Evolutionary conservation across 2,113 vertebrate species (phyloP).

Genomic region (Microcebus tavaratra): DNA sequence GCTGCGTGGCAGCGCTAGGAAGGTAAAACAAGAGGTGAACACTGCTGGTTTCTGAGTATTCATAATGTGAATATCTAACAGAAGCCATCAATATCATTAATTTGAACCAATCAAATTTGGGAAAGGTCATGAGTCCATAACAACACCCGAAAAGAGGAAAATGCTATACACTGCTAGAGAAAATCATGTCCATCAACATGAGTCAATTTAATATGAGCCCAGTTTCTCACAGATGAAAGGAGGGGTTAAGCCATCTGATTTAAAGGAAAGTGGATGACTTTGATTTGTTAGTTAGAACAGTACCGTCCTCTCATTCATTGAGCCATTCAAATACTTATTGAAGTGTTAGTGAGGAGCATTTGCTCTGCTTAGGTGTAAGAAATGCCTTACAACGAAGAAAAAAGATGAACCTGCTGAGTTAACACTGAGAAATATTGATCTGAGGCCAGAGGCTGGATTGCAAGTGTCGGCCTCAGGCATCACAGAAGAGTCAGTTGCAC

Average conservation of each 20-base stretch:
- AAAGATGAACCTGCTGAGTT: background rate
- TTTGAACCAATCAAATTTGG: background rate
- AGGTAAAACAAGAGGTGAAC: background rate
- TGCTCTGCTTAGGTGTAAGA: background rate
- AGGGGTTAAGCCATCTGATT: background rate
- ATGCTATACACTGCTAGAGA: background rate
- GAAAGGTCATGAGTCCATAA: background rate
- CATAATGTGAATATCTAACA: background rate
- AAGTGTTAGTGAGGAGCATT: background rate
- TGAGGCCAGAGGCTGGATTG: background rate
- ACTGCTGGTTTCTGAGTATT: background rate
- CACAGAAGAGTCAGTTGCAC: background rate
- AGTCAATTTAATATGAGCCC: background rate
- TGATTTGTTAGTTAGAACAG: conserved; percentile 1
- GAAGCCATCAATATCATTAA: background rate
- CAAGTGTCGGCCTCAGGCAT: background rate
- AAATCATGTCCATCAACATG: background rate
- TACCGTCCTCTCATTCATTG: background rate
- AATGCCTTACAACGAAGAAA: background rate
- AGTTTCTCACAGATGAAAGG: background rate
- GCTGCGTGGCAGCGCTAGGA: background rate
- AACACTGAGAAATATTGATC: background rate
- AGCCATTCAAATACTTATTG: background rate
- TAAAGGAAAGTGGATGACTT: background rate
- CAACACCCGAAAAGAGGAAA: background rate